Conservation (phyloP, 1,140 invertebrate genomes). For the Heliothis subflexa region DNA sequence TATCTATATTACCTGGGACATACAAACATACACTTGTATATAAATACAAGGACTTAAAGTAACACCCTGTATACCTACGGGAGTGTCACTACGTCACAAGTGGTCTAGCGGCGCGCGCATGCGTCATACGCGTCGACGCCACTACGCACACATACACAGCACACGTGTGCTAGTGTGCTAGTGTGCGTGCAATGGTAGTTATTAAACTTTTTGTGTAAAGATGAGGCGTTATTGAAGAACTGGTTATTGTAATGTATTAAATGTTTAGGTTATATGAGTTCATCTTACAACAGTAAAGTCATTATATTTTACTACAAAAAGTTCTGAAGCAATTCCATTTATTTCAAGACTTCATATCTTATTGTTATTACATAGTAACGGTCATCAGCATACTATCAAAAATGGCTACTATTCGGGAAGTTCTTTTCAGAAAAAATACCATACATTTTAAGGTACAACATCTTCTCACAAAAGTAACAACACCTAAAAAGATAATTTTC, state of each 20-base stretch:
- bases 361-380: too few relatives aligned
- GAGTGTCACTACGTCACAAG: conserved; percentile 59
- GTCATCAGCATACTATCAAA: too few relatives aligned
- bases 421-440: too few relatives aligned
- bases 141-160: neutral
- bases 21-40: neutral
- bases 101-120: conserved; percentile 48
- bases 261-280: conserved; percentile 26
- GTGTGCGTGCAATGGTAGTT: conserved; percentile 24
- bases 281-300: neutral
- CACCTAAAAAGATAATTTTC: too few relatives aligned
- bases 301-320: neutral
- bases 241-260: conserved; percentile 13
- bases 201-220: conserved; percentile 28
- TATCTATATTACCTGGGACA: neutral
- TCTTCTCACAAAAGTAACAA: too few relatives aligned
- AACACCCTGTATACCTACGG: conserved; percentile 51
- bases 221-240: neutral
- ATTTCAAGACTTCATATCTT: too few relatives aligned
- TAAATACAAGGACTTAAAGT: neutral
- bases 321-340: neutral
- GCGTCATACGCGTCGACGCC: conserved; percentile 47
- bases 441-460: too few relatives aligned
- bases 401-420: too few relatives aligned
- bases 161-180: neutral